A percentile compares a stretch with the other conserved stretches of the same genome.
Evolutionary conservation across 2,888 invertebrate species (phyloP).

Genomic region (Eupithecia dodoneata): DNA sequence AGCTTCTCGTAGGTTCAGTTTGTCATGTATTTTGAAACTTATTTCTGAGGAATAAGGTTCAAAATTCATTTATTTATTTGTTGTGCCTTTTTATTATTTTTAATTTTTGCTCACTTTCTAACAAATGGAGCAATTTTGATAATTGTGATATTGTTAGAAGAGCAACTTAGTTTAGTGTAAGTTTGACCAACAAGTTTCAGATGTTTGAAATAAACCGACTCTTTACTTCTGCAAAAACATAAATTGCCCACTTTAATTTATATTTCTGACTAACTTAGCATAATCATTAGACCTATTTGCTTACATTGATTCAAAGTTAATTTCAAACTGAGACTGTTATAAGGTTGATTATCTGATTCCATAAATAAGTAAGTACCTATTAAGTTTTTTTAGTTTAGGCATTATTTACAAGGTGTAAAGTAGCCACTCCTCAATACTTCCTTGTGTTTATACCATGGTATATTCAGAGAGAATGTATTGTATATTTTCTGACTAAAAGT

Average conservation of each 20-base stretch:
- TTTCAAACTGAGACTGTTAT: slow-evolving; percentile 17
- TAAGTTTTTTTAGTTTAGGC: slow-evolving; percentile 43
- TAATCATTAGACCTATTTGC: slow-evolving; percentile 29
- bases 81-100: slow-evolving; percentile 14
- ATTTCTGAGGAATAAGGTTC: slow-evolving; percentile 44
- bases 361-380: not conserved
- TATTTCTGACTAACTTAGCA: slow-evolving; percentile 31
- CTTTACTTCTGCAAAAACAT: not conserved
- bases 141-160: slow-evolving; percentile 41
- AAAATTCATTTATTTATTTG: slow-evolving; percentile 30
- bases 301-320: slow-evolving; percentile 35
- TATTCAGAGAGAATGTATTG: slow-evolving; percentile 78
- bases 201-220: not conserved
- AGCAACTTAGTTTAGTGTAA: slow-evolving; percentile 8
- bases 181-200: slow-evolving; percentile 17
- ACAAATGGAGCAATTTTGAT: slow-evolving; percentile 41
- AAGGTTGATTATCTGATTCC: slow-evolving; percentile 26
- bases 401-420: slow-evolving; percentile 71
- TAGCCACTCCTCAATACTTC: slow-evolving; percentile 63
- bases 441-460: slow-evolving; percentile 76
- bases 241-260: slow-evolving; percentile 21
- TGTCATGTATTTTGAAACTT: slow-evolving; percentile 43
- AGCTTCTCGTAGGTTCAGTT: slow-evolving; percentile 10
- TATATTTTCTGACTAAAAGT: slow-evolving; percentile 30
- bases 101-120: slow-evolving; percentile 29